Evolutionary conservation across 1,140 invertebrate genomes (phyloP).

Genomic region (Brachionus plicatilis): DNA sequence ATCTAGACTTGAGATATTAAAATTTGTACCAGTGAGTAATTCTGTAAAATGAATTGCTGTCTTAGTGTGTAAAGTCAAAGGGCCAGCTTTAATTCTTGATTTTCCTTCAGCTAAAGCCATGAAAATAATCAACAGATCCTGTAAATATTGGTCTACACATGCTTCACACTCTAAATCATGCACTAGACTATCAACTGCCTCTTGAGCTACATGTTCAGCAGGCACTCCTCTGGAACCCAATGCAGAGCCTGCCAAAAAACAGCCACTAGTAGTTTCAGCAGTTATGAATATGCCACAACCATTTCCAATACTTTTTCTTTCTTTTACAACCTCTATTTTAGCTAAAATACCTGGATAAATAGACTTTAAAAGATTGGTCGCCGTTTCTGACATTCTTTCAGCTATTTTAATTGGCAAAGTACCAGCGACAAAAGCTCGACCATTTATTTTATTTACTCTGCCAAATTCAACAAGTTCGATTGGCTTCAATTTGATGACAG

Average conservation of each 20-base stretch:
- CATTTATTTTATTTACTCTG: constrained; percentile 61
- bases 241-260: constrained; percentile 66
- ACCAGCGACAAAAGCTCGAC: constrained; percentile 74
- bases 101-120: constrained; percentile 75
- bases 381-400: constrained; percentile 63
- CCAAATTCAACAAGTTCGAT: constrained; percentile 64
- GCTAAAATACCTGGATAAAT: constrained; percentile 56
- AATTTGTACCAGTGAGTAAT: constrained; percentile 6
- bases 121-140: constrained; percentile 73
- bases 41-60: constrained; percentile 67
- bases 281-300: constrained; percentile 72
- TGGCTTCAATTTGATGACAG: constrained; percentile 62
- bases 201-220: constrained; percentile 51
- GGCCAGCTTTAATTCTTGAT: constrained; percentile 63
- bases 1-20: background rate
- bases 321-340: constrained; percentile 63
- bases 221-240: constrained; percentile 62
- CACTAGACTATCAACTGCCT: constrained; percentile 48
- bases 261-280: constrained; percentile 65
- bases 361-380: constrained; percentile 52
- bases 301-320: constrained; percentile 63
- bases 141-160: constrained; percentile 70
- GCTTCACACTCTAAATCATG: constrained; percentile 58
- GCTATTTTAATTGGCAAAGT: constrained; percentile 63
- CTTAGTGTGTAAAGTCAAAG: constrained; percentile 72